phyloP scores from a whole-genome alignment of 2,113 vertebrate species.

The Apodemus speciosus region DNA sequence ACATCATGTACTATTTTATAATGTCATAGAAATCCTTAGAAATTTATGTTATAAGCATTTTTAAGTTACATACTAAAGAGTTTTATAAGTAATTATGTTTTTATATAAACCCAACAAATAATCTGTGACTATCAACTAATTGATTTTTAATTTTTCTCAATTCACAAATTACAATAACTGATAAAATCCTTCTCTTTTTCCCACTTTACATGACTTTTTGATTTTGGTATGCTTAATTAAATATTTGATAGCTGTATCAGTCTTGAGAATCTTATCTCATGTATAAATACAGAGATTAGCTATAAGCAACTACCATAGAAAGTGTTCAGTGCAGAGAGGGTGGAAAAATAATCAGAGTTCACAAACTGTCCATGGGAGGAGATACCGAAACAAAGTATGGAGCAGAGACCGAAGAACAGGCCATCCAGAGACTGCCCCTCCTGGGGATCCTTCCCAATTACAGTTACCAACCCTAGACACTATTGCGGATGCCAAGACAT shows the following conservation, averaged over 20 bases:
- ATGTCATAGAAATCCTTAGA: background rate
- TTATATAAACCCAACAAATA: background rate
- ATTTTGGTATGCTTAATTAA: background rate
- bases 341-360: background rate
- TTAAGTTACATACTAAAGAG: background rate
- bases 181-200: background rate
- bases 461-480: no score
- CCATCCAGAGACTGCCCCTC: no score
- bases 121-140: background rate
- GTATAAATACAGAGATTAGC: background rate
- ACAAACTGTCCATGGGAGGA: no score
- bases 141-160: background rate
- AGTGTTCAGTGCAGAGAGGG: background rate
- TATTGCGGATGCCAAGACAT: no score
- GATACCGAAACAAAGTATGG: no score
- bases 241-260: background rate
- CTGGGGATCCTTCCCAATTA: no score
- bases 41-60: background rate
- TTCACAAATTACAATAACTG: background rate
- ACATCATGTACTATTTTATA: background rate
- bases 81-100: background rate
- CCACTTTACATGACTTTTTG: background rate
- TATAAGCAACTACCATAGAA: background rate
- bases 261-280: background rate
- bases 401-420: no score